Evolutionary conservation across 2,113 vertebrate species (phyloP).

Genomic region (Tragelaphus buxtoni): DNA sequence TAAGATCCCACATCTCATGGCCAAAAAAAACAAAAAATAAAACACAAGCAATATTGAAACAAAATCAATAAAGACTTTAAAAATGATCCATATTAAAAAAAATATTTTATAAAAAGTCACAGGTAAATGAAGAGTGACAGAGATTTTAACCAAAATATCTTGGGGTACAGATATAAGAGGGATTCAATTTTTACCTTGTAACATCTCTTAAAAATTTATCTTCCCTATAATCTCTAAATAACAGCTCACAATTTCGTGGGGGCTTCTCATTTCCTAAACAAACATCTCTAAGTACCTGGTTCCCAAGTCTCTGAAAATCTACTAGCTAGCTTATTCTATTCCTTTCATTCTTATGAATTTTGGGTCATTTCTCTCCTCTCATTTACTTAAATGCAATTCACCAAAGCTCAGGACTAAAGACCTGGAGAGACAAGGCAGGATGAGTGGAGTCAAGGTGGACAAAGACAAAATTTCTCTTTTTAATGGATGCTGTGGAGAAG

Average conservation of each 20-base stretch:
- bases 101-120: background rate
- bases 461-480: background rate
- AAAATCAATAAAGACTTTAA: background rate
- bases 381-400: background rate
- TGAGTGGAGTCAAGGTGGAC: rapidly evolving
- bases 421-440: background rate
- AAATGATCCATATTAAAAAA: background rate
- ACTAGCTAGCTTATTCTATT: background rate
- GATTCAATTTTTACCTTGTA: background rate
- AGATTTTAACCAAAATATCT: background rate
- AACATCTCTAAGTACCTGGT: background rate
- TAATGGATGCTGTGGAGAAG: background rate
- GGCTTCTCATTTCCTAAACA: background rate
- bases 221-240: background rate
- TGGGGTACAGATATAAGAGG: background rate
- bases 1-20: background rate
- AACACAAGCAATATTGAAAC: background rate
- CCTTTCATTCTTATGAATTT: background rate
- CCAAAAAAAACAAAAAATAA: background rate
- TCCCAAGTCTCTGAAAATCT: background rate
- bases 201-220: background rate
- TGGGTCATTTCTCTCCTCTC: background rate
- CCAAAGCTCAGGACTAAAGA: background rate
- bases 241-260: background rate
- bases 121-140: background rate